phyloP scores from a whole-genome alignment of 2,797 vertebrate species.

The Molothrus ater region DNA sequence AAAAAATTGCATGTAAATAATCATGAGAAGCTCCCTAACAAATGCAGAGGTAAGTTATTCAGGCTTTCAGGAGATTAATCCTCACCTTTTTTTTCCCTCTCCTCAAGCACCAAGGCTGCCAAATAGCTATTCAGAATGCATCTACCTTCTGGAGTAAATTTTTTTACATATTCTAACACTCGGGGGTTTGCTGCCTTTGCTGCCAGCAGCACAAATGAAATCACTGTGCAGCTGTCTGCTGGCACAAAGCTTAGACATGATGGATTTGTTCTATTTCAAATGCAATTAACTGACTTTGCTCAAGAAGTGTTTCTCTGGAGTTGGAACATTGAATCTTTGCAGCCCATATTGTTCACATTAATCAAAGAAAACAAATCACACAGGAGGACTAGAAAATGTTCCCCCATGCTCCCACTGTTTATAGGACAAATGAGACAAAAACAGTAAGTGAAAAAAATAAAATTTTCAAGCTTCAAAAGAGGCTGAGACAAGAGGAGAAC shows the following conservation, averaged over 20 bases:
- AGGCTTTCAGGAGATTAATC: background rate
- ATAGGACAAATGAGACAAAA: constrained; percentile 17
- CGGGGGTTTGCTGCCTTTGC: background rate
- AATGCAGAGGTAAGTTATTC: constrained; percentile 3
- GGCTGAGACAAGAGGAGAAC: constrained; percentile 3
- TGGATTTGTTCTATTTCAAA: constrained; percentile 60
- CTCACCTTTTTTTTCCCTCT: background rate
- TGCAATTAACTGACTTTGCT: constrained; percentile 52
- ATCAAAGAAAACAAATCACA: constrained; percentile 51
- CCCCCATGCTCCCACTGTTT: background rate
- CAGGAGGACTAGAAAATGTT: background rate
- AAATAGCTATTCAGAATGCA: constrained; percentile 44
- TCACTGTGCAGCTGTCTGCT: constrained; percentile 32
- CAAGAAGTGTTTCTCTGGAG: constrained; percentile 18
- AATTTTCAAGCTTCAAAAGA: constrained; percentile 33
- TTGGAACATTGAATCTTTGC: background rate
- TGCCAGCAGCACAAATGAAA: constrained; percentile 45
- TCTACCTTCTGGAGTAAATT: constrained; percentile 25
- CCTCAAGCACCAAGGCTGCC: background rate
- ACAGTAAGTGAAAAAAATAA: background rate
- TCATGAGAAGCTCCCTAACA: background rate
- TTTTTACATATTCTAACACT: constrained; percentile 20
- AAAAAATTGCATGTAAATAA: background rate
- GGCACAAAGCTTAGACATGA: constrained; percentile 47
- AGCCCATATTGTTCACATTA: constrained; percentile 19